phyloP scores from a whole-genome alignment of 2,797 vertebrate genomes.

The Betta splendens region DNA sequence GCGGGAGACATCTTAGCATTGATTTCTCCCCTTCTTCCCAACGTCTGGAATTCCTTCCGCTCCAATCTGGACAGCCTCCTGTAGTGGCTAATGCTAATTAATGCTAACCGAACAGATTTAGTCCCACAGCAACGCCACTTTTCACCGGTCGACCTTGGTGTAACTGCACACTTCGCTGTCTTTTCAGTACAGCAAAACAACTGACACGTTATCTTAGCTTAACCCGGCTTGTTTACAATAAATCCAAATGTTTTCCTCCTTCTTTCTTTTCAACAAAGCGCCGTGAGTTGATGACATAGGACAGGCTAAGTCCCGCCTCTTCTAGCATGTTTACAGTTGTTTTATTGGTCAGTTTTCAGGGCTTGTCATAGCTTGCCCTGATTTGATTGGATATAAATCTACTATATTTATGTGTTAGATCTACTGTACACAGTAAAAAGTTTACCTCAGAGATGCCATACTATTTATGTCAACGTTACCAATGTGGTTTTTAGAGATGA shows the following conservation, averaged over 20 bases:
- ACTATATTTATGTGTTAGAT: constrained; percentile 21
- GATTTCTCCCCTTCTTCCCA: constrained; percentile 61
- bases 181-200: neutral
- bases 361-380: constrained; percentile 39
- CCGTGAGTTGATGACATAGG: constrained; percentile 63
- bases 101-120: constrained; percentile 40
- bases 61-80: constrained; percentile 66
- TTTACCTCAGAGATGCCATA: constrained; percentile 11
- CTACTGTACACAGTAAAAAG: constrained; percentile 6
- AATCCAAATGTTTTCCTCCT: constrained; percentile 17
- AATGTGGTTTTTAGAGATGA: no score
- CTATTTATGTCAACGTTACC: neutral
- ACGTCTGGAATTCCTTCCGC: constrained; percentile 75
- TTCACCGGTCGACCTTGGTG: constrained; percentile 2
- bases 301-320: constrained; percentile 60
- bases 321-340: constrained; percentile 50
- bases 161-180: neutral
- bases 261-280: constrained; percentile 78
- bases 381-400: constrained; percentile 45
- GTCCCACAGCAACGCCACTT: constrained; percentile 24
- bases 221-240: neutral
- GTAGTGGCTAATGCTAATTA: constrained; percentile 55
- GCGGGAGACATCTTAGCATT: constrained; percentile 58
- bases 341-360: constrained; percentile 60
- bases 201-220: neutral